A percentile compares a stretch with the other conserved stretches of the same genome.
Evolutionary conservation across 2,888 invertebrate species (phyloP).

Genomic region (Prosopocoilus inquinatus): DNA sequence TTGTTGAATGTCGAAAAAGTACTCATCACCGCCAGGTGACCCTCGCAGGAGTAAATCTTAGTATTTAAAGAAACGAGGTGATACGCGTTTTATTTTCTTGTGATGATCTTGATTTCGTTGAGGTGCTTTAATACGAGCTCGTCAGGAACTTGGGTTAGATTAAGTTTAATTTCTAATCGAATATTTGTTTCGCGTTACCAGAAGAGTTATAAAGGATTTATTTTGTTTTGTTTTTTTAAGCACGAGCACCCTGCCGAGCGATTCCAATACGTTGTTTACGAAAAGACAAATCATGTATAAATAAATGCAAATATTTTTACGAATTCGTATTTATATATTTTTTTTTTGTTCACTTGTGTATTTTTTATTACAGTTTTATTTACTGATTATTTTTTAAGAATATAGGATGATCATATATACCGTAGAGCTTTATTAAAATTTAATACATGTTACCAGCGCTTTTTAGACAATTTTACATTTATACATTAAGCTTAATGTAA

Average conservation of each 20-base stretch:
- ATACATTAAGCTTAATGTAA: slow-evolving; percentile 9
- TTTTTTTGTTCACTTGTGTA: too few species aligned
- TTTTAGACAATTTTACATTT: slow-evolving; percentile 36
- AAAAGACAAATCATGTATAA: too few species aligned
- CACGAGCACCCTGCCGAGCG: too few species aligned
- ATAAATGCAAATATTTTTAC: too few species aligned
- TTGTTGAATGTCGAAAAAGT: slow-evolving; percentile 79
- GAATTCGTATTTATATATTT: too few species aligned
- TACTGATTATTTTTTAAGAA: slow-evolving; percentile 5
- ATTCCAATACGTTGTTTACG: too few species aligned
- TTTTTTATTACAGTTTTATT: slow-evolving; percentile 1
- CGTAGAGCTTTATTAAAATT: slow-evolving; percentile 10
- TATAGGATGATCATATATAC: background rate
- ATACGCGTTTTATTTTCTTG: slow-evolving; percentile 21
- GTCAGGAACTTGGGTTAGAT: too few species aligned
- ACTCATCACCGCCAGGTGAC: slow-evolving; percentile 61
- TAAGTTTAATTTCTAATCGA: too few species aligned
- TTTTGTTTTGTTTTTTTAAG: too few species aligned
- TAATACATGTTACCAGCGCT: slow-evolving; percentile 35
- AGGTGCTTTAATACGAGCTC: too few species aligned
- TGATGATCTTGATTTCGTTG: slow-evolving; percentile 8
- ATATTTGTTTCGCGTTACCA: too few species aligned
- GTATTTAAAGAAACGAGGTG: slow-evolving; percentile 17
- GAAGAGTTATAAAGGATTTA: too few species aligned
- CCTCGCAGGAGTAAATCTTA: slow-evolving; percentile 23